These are phyloP conservation scores for Drosophila kambysellisi DNA, from an alignment of 2,888 invertebrate genomes.

Conservation along the genomic window DNA sequence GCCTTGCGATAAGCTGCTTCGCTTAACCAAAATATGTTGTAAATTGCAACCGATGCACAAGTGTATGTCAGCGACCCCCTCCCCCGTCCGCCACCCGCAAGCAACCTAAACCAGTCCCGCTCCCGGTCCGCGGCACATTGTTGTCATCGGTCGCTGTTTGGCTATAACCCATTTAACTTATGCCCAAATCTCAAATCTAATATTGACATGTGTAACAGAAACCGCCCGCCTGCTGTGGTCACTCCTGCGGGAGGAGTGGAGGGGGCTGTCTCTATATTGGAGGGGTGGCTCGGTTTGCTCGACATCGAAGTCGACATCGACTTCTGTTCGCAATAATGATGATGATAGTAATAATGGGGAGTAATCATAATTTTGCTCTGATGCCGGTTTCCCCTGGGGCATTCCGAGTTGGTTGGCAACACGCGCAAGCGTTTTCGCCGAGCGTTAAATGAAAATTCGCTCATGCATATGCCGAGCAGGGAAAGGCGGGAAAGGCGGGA, in stretches of 20 bases:
- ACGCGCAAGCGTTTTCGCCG: slow-evolving; percentile 9
- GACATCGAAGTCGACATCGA: slow-evolving; percentile 52
- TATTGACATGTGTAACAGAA: slow-evolving; percentile 72
- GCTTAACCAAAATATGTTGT: slow-evolving; percentile 9
- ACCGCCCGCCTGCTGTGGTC: slow-evolving; percentile 41
- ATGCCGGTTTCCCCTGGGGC: slow-evolving; percentile 63
- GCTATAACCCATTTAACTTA: slow-evolving; percentile 74
- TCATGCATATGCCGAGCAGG: slow-evolving; percentile 62
- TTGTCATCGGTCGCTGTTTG: slow-evolving; percentile 14
- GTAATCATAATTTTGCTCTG: slow-evolving; percentile 69
- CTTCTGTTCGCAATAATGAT: slow-evolving; percentile 64
- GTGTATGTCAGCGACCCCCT: slow-evolving; percentile 15
- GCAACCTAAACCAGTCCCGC: not conserved
- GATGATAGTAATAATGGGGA: slow-evolving; percentile 19
- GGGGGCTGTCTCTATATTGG: not conserved
- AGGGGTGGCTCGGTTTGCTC: slow-evolving; percentile 36
- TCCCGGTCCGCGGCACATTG: not conserved
- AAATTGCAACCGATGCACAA: slow-evolving; percentile 53
- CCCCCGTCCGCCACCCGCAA: not conserved
- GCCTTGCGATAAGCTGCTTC: slow-evolving; percentile 34
- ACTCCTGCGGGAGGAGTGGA: not conserved
- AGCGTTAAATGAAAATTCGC: slow-evolving; percentile 75
- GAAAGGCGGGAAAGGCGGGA: not conserved
- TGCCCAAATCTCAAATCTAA: slow-evolving; percentile 66
- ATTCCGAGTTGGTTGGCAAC: slow-evolving; percentile 23